Evolutionary conservation across 2,113 vertebrate species (phyloP).

Genomic region (Protobothrops flavoviridis): DNA sequence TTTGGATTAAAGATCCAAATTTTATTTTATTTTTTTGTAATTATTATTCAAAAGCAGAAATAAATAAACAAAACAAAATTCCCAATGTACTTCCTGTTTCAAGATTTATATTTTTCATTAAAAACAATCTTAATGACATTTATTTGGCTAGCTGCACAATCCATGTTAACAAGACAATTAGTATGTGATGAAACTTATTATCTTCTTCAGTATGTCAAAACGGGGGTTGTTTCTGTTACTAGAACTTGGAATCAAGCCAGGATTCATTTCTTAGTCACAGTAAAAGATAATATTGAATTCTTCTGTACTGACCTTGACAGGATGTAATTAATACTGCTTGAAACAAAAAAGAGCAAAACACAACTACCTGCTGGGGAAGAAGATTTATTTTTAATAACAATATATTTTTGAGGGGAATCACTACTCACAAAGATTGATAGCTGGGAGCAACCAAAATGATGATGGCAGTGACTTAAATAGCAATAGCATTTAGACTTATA

Average conservation of each 20-base stretch:
- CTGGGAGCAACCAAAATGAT: neutral
- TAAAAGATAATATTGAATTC: slow-evolving; percentile 68
- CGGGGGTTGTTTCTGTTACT: slow-evolving; percentile 37
- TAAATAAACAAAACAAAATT: slow-evolving; percentile 13
- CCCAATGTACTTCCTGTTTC: slow-evolving; percentile 47
- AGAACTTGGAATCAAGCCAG: slow-evolving; percentile 59
- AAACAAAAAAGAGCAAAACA: slow-evolving; percentile 52
- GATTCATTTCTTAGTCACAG: slow-evolving; percentile 39
- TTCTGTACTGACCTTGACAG: slow-evolving; percentile 58
- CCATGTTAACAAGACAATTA: slow-evolving; percentile 74
- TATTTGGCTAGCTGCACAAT: slow-evolving; percentile 71
- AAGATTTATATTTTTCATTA: slow-evolving; percentile 57
- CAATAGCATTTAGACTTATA: neutral
- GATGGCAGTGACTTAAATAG: neutral
- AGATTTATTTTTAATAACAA: neutral
- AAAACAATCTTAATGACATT: slow-evolving; percentile 58
- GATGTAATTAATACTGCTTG: slow-evolving; percentile 61
- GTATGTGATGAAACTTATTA: slow-evolving; percentile 68
- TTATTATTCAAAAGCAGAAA: slow-evolving; percentile 1
- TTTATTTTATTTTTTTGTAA: slow-evolving; percentile 46
- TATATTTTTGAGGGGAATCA: accelerated
- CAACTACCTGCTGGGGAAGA: slow-evolving; percentile 1
- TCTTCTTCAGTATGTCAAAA: slow-evolving; percentile 57
- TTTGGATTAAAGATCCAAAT: slow-evolving; percentile 56
- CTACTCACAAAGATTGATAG: accelerated